Evolutionary conservation across 2,888 invertebrate species (phyloP), one percentile per base, ranked within the genome.

Genomic region (Trachelus iudaicus): DNA sequence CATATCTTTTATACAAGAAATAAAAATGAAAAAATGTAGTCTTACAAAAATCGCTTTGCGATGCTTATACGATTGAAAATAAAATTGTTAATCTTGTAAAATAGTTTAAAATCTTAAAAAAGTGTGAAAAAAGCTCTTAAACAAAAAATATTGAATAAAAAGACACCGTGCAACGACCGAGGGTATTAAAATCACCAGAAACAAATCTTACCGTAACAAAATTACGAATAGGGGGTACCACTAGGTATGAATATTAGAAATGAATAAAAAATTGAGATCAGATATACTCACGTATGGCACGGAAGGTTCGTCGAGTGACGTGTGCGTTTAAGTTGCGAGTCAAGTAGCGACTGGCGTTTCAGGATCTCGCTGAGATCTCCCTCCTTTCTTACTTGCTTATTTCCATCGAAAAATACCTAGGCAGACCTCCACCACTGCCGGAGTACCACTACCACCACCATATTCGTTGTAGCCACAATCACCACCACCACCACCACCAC

Each of bases 251-350:
- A 37, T 56, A 9, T 56, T 56, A 2, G 56, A 56, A 56, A 56
- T 23, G 56, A 23, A 56, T 56, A 23, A 56, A 56, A 56, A 56
- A 56, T 56, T 56, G 23, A 56, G 23, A 56, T 56, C 23, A 56
- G 23, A 56, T 56, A 56, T 56, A 56, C 56, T 56, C 56, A 56
- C 56, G 56, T 56, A 56, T 56, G 56, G 56, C 56, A 56, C 56
- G 75, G 75, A 75, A 78, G 78, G 73, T 78, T 78, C 78, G 81
- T 83, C 78, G 79, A 81, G 73, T 78, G 80, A 76, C 76, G 80
- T 86, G 85, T 89, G 89, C 87, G 87, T 87, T 88, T 88, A 87
- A 89, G 87, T 89, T 87, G 89, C 87, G 88, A 89, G 90, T 89
- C 86, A 88, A 89, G 87, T 89, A 87, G 87, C 88, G 89, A 91